Percentiles rank a stretch among this genome's conserved stretches.
Conservation (phyloP, 2,888 invertebrate genomes). For the Caenorhabditis sp. region DNA sequence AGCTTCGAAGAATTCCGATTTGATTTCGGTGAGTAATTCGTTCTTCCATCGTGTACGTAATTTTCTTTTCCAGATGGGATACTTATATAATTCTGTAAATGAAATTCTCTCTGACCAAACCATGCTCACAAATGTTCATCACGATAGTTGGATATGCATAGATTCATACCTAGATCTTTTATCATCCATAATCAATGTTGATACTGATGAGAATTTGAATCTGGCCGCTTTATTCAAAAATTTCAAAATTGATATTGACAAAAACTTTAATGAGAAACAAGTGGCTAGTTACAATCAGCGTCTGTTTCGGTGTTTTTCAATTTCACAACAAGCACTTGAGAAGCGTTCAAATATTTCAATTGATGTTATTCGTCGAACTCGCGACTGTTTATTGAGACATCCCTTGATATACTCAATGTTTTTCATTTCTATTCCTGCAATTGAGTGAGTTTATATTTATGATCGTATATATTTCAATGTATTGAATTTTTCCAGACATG, state of each 20-base stretch:
- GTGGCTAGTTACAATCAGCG: neutral
- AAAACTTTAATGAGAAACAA: neutral
- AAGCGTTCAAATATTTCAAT: neutral
- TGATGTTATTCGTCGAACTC: no score
- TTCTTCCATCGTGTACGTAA: conserved; percentile 5
- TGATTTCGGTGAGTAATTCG: neutral
- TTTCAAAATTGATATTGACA: neutral
- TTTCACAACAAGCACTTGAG: neutral
- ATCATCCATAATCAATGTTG: neutral
- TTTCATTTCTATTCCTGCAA: neutral
- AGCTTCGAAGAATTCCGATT: neutral
- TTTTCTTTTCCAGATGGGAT: neutral
- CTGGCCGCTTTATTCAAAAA: neutral
- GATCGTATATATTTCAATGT: neutral
- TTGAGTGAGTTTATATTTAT: neutral
- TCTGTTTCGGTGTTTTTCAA: neutral
- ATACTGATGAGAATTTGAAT: neutral
- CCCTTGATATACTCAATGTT: neutral
- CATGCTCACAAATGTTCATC: neutral
- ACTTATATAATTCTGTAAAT: no score
- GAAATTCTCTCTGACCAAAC: neutral
- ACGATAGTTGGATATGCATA: no score
- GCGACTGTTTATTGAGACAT: neutral
- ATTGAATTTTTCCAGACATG: neutral
- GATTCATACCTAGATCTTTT: no score